Evolutionary conservation across 2,113 vertebrate species (phyloP), one percentile per base, ranked within the genome.

Genomic region (Grantiella picta): DNA sequence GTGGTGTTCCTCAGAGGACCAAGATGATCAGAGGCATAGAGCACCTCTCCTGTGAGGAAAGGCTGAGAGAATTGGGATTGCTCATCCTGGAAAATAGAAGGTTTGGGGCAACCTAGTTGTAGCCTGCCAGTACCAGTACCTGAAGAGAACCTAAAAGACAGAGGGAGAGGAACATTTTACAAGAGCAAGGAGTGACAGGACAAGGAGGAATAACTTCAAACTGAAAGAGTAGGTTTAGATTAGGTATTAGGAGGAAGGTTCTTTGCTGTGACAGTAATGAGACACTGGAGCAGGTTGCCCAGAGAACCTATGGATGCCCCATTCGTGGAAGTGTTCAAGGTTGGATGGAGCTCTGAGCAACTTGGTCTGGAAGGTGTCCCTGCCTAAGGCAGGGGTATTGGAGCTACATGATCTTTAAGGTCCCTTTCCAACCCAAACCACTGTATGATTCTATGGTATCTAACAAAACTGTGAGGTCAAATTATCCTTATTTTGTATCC

Each of bases 361-460:
- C 7, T 3, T 47, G 8, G 10, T 61, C 3, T 69, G 63, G 16
- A 31, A 38, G 23, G 9, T 60, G 28, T 47, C 54, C 24, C 21
- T 35, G 24, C 47, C 24, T 0, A 0, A 40, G 24, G 16, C 24
- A 35, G 45, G n/a, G 10, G 7, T 3, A 8, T 69, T 40, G 40
- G 29, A 61, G 9, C 29, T 53, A 22, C 10, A 54, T 35, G 11
- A 27, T 47, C 17, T 61, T 35, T 21, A 35, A 69, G 31, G 12
- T 35, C 8, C 27, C 9, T 29, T 73, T 86, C 18, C 31, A 80
- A 9, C 10, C 10, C 53, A 60, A 89, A 31, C 21, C 8, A 6
- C 31, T 60, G 16, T 40, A 5, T 65, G 29, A 31, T 65, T 72
- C 27, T 28, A 4, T 36, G 49, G 6, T 27, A 28, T 35, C 16